Evolutionary conservation across 2,888 invertebrate genomes (phyloP).

Genomic region (Mayetiola destructor): DNA sequence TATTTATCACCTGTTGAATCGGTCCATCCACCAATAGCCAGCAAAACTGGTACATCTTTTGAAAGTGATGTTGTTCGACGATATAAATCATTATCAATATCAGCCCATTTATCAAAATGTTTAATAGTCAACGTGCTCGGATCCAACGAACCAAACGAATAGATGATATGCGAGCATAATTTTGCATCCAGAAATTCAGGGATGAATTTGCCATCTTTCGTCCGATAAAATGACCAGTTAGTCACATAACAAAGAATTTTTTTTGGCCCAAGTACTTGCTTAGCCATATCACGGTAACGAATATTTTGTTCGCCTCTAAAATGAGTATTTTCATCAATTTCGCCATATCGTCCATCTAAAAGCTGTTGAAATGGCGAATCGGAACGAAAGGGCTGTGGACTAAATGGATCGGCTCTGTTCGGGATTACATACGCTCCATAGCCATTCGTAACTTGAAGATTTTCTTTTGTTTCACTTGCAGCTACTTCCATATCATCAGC

Average conservation of each 20-base stretch:
- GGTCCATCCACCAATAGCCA: slow-evolving; percentile 92
- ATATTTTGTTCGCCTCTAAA: background rate
- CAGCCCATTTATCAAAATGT: slow-evolving; percentile 77
- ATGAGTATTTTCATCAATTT: background rate
- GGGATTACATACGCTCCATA: slow-evolving; percentile 29
- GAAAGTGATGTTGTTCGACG: slow-evolving; percentile 56
- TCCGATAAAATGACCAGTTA: slow-evolving; percentile 78
- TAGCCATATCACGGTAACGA: background rate
- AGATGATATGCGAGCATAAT: slow-evolving; percentile 77
- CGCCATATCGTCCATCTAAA: slow-evolving; percentile 21
- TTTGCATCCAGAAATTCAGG: slow-evolving; percentile 70
- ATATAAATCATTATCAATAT: slow-evolving; percentile 73
- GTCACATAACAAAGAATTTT: slow-evolving; percentile 74
- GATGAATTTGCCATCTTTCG: slow-evolving; percentile 67
- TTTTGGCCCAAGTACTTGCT: slow-evolving; percentile 20
- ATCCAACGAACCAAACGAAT: slow-evolving; percentile 78
- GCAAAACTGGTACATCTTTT: slow-evolving; percentile 46
- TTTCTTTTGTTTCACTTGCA: background rate
- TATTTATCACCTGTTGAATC: slow-evolving; percentile 82
- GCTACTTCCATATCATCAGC: slow-evolving; percentile 20
- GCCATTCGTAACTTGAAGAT: slow-evolving; percentile 21
- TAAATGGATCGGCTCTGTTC: slow-evolving; percentile 20
- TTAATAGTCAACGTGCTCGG: slow-evolving; percentile 61
- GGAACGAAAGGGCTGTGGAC: slow-evolving; percentile 29
- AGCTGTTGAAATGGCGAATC: slow-evolving; percentile 33